Evolutionary conservation across 2,888 invertebrate species (phyloP).

Genomic region (Aporophyla lueneburgensis): DNA sequence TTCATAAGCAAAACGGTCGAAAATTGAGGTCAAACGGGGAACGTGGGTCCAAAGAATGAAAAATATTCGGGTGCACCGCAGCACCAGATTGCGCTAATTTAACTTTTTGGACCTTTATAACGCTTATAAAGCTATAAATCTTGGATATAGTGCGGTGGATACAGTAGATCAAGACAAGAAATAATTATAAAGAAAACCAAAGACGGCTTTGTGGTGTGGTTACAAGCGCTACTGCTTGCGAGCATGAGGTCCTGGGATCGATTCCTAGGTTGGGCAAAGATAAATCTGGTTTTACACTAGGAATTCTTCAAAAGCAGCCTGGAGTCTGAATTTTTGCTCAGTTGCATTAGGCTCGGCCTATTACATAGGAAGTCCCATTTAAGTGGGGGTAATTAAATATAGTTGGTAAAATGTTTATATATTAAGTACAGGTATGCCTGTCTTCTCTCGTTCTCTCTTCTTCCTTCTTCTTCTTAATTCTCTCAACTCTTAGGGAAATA

Average conservation of each 20-base stretch:
- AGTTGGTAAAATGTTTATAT: not conserved
- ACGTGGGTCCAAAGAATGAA: conserved; percentile 52
- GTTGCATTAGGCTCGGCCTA: not conserved
- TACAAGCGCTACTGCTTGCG: no score
- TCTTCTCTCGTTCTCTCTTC: no score
- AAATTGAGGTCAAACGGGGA: conserved; percentile 41
- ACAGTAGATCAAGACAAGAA: conserved; percentile 35
- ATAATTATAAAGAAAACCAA: no score
- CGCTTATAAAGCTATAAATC: conserved; percentile 63
- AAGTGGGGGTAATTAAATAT: not conserved
- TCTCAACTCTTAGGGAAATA: not conserved
- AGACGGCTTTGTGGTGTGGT: no score
- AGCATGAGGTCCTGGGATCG: no score
- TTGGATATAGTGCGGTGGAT: conserved; percentile 39
- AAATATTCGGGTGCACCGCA: conserved; percentile 64
- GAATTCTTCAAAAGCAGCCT: no score
- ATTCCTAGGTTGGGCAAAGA: no score
- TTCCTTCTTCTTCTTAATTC: no score
- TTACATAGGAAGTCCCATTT: not conserved
- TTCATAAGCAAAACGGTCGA: conserved; percentile 23
- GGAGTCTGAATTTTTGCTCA: not conserved
- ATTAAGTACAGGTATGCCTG: not conserved
- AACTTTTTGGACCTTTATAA: conserved; percentile 67
- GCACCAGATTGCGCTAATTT: conserved; percentile 71
- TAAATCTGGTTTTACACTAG: no score